Percentiles rank a stretch among this genome's conserved stretches.
Conservation (phyloP, 1,140 invertebrate species). For the Drosophila nannoptera region DNA sequence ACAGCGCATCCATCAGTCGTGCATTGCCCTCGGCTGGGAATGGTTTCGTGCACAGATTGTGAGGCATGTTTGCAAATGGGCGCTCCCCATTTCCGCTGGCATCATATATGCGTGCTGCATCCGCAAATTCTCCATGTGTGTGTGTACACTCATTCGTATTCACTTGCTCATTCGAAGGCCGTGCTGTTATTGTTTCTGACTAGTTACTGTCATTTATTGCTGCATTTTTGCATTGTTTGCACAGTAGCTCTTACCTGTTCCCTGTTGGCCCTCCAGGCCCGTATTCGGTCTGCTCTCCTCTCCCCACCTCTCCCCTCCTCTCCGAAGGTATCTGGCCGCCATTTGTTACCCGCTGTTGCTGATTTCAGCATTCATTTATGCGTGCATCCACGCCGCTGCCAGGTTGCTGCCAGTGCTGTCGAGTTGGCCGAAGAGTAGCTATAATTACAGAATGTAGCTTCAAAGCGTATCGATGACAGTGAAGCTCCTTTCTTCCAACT, state of each 20-base stretch:
- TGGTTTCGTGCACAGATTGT: conserved; percentile 7
- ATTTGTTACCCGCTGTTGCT: conserved; percentile 44
- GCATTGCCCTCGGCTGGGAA: background rate
- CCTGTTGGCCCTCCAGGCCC: background rate
- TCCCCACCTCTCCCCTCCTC: background rate
- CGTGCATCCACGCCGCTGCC: conserved; percentile 27
- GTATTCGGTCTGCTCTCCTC: background rate
- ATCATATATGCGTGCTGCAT: conserved; percentile 23
- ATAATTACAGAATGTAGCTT: background rate
- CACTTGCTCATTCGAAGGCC: conserved; percentile 8
- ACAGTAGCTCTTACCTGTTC: conserved; percentile 33
- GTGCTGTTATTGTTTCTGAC: conserved; percentile 46
- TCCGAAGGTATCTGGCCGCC: conserved; percentile 22
- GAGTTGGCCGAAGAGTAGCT: background rate
- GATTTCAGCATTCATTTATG: conserved; percentile 56
- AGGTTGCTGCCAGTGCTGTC: conserved; percentile 11
- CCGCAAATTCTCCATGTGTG: background rate
- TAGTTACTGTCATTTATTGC: conserved; percentile 67
- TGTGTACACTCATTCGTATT: conserved; percentile 14
- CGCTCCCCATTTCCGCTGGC: conserved; percentile 29
- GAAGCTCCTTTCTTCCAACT: background rate
- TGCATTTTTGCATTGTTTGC: conserved; percentile 59
- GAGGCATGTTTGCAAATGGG: conserved; percentile 26
- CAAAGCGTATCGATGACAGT: background rate
- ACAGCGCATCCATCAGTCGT: background rate